Base-by-base conservation (phyloP, 23 tunicate species). In the Halocynthia aurantium region DNA sequence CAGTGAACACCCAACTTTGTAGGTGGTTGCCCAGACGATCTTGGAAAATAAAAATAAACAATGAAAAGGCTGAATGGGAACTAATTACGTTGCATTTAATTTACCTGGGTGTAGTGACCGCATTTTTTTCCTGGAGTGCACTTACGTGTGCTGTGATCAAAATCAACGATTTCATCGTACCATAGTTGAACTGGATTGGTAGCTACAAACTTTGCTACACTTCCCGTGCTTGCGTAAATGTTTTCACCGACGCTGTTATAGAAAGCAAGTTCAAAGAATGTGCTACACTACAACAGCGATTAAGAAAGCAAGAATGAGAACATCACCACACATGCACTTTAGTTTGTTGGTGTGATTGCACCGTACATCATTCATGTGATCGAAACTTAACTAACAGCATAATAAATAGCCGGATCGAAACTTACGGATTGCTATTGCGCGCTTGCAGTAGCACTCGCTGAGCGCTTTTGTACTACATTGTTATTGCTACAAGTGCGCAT, bases 41-140 rank as follows among this genome's bases (percentile, higher is more conserved):
- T 86, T 10, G 10, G 17, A 57, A 81, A 67, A 51, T 19, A 52
- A 67, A 21, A 78, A 19, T n/a, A 76, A 10, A 11, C 49, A 53
- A 20, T 20, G 80, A 1, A 18, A 76, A 7, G 74, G 52, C 49
- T 13, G 0, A 81, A 10, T 44, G 10, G 9, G 68, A 72, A 85
- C 9, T 63, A 51, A 68, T 54, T 67, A 67, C 76, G 53, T 31
- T 69, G 17, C 69, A 73, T 73, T 69, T 81, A 18, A 13, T 7
- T 74, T 53, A 86, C 91, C 80, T 86, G 91, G 51, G 91, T 86
- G 51, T 86, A 86, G 52, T 86, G 91, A 1, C 91, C 91, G 58
- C 91, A 86, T 44, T 64, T 81, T 31, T 65, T 75, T 12, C 82
- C 82, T 7, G 70, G 61, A 67, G 57, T 31, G 68, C 91, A 86